Evolutionary conservation across 2,797 vertebrate species (phyloP).

Genomic region (Pyrocephalus nanus): DNA sequence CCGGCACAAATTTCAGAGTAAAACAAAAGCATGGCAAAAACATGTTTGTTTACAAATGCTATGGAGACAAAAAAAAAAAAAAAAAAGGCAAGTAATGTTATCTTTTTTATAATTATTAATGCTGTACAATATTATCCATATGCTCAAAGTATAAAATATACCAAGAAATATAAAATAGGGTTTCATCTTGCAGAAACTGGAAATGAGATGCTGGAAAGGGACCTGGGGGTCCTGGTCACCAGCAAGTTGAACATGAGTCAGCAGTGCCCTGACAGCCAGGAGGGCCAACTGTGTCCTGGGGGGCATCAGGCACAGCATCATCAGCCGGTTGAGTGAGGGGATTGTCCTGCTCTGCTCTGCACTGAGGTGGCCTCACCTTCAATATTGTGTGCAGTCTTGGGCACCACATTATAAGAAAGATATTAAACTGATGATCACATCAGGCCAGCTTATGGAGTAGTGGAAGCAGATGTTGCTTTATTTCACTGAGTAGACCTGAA

Average conservation of each 20-base stretch:
- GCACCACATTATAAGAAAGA: neutral
- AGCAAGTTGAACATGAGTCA: neutral
- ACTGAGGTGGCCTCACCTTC: neutral
- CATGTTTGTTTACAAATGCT: neutral
- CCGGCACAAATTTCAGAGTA: neutral
- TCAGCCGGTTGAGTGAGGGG: neutral
- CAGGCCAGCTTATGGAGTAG: neutral
- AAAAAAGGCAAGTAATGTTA: neutral
- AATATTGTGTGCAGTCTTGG: neutral
- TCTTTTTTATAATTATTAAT: neutral
- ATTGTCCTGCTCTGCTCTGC: neutral
- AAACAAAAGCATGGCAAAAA: neutral
- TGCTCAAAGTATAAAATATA: neutral
- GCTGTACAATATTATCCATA: neutral
- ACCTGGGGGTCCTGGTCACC: neutral
- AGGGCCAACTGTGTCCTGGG: too few relatives aligned
- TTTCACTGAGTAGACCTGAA: neutral
- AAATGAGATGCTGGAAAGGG: neutral
- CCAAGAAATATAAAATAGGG: neutral
- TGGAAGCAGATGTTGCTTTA: neutral
- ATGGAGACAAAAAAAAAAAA: neutral
- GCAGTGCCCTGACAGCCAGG: neutral
- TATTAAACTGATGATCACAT: neutral
- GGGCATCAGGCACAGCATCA: neutral
- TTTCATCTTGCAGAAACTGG: neutral